A percentile compares a stretch with the other conserved stretches of the same genome.
Evolutionary conservation across 2,113 vertebrate species (phyloP).

Genomic region (Phrynosoma blainvillii): DNA sequence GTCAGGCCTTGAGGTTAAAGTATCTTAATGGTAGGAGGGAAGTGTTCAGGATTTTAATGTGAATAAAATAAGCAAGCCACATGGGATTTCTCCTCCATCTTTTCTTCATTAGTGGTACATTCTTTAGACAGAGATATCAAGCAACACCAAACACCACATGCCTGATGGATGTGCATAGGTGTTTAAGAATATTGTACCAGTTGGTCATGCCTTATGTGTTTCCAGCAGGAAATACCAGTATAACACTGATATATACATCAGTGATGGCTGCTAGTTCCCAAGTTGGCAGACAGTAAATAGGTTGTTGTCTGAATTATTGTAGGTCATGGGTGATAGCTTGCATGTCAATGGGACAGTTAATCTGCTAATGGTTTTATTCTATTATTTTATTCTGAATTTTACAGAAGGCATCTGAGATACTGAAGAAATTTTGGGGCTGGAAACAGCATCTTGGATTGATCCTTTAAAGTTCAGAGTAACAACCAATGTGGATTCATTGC

Average conservation of each 20-base stretch:
- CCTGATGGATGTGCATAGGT: background rate
- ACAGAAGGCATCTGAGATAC: too few species aligned
- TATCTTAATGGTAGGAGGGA: background rate
- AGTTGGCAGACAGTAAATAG: too few species aligned
- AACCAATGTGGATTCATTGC: too few species aligned
- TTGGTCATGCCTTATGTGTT: background rate
- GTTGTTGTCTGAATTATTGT: too few species aligned
- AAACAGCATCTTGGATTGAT: too few species aligned
- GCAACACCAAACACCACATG: background rate
- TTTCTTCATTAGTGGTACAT: background rate
- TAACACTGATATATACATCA: background rate
- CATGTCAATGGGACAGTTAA: too few species aligned
- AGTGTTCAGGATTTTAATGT: constrained; percentile 27
- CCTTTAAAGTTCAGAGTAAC: too few species aligned
- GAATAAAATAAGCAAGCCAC: constrained; percentile 26
- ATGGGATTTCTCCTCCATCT: background rate
- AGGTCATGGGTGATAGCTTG: too few species aligned
- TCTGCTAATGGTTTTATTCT: too few species aligned
- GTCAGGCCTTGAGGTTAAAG: constrained; percentile 25
- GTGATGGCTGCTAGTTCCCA: background rate
- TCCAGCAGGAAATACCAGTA: background rate
- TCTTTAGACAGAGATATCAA: background rate
- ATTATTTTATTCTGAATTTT: too few species aligned
- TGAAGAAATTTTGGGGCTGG: too few species aligned
- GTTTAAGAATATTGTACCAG: background rate